Evolutionary conservation across 1,140 invertebrate species (phyloP), one percentile per base, ranked within the genome.

Genomic region (Microvelia longipes): DNA sequence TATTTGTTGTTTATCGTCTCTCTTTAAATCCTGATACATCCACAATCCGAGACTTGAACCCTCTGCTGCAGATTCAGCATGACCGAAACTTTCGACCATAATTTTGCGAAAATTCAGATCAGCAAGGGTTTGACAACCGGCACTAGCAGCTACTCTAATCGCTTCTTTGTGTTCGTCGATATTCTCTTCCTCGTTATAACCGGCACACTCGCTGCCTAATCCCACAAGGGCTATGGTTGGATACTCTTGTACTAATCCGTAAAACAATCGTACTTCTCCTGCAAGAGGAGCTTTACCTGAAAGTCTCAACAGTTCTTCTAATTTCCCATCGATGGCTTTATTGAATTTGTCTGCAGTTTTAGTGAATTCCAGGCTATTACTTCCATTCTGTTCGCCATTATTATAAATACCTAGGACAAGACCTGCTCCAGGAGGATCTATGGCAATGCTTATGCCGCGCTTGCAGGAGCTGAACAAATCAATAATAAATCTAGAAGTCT

Each of bases 11-110:
- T 30, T 67, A 2, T 65, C 28, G 25, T 68, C 29, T 28, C 30
- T 64, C 35, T 66, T 85, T 29, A 85, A 75, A 68, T 84, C 81
- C 76, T 85, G 82, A 76, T 82, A 85, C 24, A 71, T 68, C 75
- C 77, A 84, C n/a, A 81, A 66, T 27, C 75, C 75, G 29, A 85
- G 75, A 63, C 75, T 62, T 28, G 79, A 77, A 13, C 82, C 83
- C 76, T 85, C 84, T 26, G 83, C 83, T 28, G 82, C 80, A 68
- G 83, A 82, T 76, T 83, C 81, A 64, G 81, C 76, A 76, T 84
- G 79, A 11, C 77, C 79, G 78, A 83, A 83, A 2, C 80, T 77
- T 73, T 85, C 84, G 2, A 85, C 78, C 15, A 76, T 74, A 28
- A 85, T 78, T 28, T 78, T 76, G 29, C 81, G 75, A 2, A 72